phyloP scores from a whole-genome alignment of 1,140 invertebrate genomes.

The Ostrea edulis region DNA sequence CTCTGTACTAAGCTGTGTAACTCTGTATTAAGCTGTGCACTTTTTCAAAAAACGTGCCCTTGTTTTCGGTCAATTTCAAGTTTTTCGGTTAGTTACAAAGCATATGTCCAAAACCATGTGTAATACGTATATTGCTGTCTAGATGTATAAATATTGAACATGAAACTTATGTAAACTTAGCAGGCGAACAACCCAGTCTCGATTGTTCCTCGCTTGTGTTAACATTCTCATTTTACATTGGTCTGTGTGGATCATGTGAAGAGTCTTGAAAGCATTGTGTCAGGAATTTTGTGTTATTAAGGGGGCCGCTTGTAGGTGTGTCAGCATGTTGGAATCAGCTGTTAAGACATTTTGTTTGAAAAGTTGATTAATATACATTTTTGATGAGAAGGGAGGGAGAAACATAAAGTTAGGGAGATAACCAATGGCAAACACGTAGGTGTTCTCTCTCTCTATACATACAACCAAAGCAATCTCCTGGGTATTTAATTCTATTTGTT shows the following conservation, averaged over 20 bases:
- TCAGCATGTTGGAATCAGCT: background rate
- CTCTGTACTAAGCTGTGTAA: no score
- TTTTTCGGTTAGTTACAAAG: conserved; percentile 3
- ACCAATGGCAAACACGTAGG: background rate
- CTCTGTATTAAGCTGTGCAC: background rate
- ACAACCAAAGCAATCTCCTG: background rate
- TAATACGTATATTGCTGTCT: background rate
- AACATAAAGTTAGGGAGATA: background rate
- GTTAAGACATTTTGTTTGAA: background rate
- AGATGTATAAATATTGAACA: conserved; percentile 30
- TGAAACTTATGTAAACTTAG: conserved; percentile 25
- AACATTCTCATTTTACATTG: conserved; percentile 10
- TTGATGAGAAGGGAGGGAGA: background rate
- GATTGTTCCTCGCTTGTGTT: background rate
- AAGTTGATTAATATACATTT: background rate
- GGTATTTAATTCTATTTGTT: background rate
- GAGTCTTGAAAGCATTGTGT: conserved; percentile 7
- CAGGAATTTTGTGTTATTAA: conserved; percentile 12
- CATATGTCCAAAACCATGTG: background rate
- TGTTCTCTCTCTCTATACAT: background rate
- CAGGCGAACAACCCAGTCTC: conserved; percentile 2
- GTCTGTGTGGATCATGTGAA: background rate
- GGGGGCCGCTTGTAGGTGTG: background rate
- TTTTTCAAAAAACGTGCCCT: background rate
- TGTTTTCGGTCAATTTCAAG: background rate